Percentiles rank a stretch among this genome's conserved stretches.
Conservation (phyloP, 2,888 invertebrate genomes). For the Octonoba sinensis region DNA sequence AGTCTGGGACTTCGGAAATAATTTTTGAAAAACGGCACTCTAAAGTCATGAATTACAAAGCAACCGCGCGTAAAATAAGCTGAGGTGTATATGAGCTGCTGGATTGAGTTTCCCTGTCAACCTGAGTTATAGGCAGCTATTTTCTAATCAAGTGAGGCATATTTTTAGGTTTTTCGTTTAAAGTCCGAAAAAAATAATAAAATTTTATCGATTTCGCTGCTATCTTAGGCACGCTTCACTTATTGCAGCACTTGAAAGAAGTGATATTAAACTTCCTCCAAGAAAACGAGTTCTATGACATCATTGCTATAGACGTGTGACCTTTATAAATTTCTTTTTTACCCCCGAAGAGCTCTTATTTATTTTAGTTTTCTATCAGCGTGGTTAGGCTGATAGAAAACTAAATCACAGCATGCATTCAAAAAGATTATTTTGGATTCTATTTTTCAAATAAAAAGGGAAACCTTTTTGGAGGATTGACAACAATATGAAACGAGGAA, state of each 20-base stretch:
- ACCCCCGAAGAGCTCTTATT: constrained; percentile 8
- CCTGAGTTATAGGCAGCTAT: constrained; percentile 55
- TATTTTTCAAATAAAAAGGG: too few species aligned
- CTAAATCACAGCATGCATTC: too few species aligned
- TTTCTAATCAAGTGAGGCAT: constrained; percentile 58
- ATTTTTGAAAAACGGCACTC: constrained; percentile 28
- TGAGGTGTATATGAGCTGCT: constrained; percentile 43
- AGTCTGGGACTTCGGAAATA: background rate
- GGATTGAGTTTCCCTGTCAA: constrained; percentile 54
- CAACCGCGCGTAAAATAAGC: constrained; percentile 44
- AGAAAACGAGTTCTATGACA: constrained; percentile 41
- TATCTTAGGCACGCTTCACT: constrained; percentile 43
- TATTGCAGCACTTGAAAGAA: constrained; percentile 34
- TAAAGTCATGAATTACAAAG: constrained; percentile 20
- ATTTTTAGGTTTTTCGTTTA: constrained; percentile 33
- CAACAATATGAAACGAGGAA: too few species aligned
- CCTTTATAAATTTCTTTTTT: constrained; percentile 40
- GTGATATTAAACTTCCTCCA: constrained; percentile 39
- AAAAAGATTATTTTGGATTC: too few species aligned
- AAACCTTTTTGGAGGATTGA: too few species aligned
- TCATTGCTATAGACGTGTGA: constrained; percentile 21
- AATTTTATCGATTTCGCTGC: constrained; percentile 35
- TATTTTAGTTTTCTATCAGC: too few species aligned
- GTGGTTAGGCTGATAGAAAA: too few species aligned
- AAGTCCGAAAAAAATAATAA: constrained; percentile 19